Evolutionary conservation across 2,888 invertebrate genomes (phyloP), one percentile per base, ranked within the genome.

Genomic region (Ennomos fuscantarius): DNA sequence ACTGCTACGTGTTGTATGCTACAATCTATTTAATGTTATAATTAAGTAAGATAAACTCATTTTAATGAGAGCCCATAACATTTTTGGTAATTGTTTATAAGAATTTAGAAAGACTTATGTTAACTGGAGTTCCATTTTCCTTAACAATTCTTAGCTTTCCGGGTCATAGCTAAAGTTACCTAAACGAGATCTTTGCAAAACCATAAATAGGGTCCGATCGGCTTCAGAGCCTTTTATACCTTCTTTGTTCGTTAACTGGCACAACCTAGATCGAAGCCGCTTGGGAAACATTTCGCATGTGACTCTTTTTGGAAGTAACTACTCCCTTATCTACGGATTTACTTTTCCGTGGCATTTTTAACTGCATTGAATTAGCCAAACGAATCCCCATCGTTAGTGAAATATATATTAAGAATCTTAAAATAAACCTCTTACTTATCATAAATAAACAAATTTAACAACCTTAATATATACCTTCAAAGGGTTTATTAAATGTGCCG

Each of bases 401-500:
- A 41, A 49, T 24, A 45, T 43, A 44, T 36, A 48, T 54, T n/a
- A 58, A 24, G 24, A 46, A 37, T 45, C 10, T 45, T 42, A 54
- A 49, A 35, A 37, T 49, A 54, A 54, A 40, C 58, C 53, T 44
- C 33, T 49, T 58, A 48, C 53, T 58, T 49, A 40, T 58, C 53
- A 51, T 56, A 76, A 76, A 73, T 68, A 73, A 72, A 56, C 73
- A 69, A 66, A 53, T 42, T 58, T 53, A 58, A 58, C 58, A 53
- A 54, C 64, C 63, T 64, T 63, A 24, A 24, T 24, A 24, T 24
- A 24, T 24, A 60, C 67, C 69, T 69, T 74, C 71, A 77, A 75
- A 75, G 72, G 73, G 73, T 70, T 71, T 73, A 74, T 69, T 70
- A 69, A 24, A 24, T 74, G 62, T 65, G 71, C 72, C 70, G 72